Base-by-base conservation (phyloP, 2,113 vertebrate species). In the Pardalotus punctatus region DNA sequence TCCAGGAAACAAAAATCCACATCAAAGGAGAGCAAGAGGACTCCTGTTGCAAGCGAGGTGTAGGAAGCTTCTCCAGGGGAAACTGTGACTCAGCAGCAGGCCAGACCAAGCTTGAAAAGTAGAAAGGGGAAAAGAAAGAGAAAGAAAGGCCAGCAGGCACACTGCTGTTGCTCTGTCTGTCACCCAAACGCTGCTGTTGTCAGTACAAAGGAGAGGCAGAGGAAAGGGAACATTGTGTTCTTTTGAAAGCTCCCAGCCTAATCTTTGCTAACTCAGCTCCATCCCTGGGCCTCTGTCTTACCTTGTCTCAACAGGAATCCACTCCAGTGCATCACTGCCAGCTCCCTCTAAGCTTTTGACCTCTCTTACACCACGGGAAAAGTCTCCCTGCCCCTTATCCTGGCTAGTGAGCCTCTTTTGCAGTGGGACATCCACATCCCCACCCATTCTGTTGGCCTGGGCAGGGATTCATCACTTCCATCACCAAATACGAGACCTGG, bases 71-170 rank as follows among this genome's bases (percentile, higher is more conserved):
- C 74, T 81, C 62, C 67, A 38, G 64, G 64, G 76, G 43, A 70
- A 86, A 33, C 1, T 15, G 33, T 78, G 79, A 73, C 54, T 82
- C 81, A 96, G 90, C 38, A 85, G 81, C 70, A 83, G 85, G 23
- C 22, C 61, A 93, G 60, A 56, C 4, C 28, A 67, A 60, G 40
- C 43, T 69, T 83, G 48, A 43, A 71, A 88, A 78, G 36, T 2
- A 56, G n/a, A 92, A 73, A 67, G 35, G 23, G 42, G 22, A 21
- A 78, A 81, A 67, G 61, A 78, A 89, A 69, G 56, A 79, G 45
- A 64, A 71, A 54, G 17, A 58, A 65, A 13, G 56, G 42, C 57
- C 40, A 86, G 53, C 48, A 90, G 76, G 58, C 50, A 76, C 45
- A 31, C 4, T 14, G 36, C 45, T 77, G 28, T 14, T 86, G 40